Evolutionary conservation across 2,113 vertebrate genomes (phyloP).

Genomic region (Cyprinodon tularosa): DNA sequence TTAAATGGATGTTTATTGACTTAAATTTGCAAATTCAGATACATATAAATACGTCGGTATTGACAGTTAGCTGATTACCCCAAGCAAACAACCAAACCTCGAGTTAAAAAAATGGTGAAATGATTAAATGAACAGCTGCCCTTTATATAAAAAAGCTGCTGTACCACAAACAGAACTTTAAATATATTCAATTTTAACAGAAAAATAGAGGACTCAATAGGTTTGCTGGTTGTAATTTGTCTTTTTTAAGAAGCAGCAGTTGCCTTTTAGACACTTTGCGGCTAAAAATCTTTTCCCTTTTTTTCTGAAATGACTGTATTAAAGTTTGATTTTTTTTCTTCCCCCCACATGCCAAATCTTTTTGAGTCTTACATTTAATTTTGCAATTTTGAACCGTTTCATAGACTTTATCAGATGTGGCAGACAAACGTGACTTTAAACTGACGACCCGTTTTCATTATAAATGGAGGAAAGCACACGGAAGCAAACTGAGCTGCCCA

Average conservation of each 20-base stretch:
- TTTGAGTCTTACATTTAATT: neutral
- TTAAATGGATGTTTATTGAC: too few relatives aligned
- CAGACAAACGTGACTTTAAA: neutral
- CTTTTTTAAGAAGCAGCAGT: too few relatives aligned
- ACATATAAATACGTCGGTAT: too few relatives aligned
- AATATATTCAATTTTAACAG: too few relatives aligned
- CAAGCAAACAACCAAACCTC: neutral
- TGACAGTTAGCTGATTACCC: too few relatives aligned
- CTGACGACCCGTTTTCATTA: neutral
- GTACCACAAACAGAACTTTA: too few relatives aligned
- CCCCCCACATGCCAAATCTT: neutral
- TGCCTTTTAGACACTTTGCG: neutral
- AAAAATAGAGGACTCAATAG: too few relatives aligned
- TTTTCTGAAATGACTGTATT: neutral
- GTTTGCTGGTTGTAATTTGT: too few relatives aligned
- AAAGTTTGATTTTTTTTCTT: neutral
- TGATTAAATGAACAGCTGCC: too few relatives aligned
- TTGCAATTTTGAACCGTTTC: neutral
- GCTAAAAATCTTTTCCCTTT: neutral
- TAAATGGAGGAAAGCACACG: neutral
- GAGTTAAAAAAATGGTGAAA: too few relatives aligned
- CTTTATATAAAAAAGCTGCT: too few relatives aligned
- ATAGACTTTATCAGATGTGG: neutral
- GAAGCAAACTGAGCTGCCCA: neutral
- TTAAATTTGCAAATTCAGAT: too few relatives aligned